phyloP scores from a whole-genome alignment of 2,113 vertebrate species.

The Laterallus jamaicensis region DNA sequence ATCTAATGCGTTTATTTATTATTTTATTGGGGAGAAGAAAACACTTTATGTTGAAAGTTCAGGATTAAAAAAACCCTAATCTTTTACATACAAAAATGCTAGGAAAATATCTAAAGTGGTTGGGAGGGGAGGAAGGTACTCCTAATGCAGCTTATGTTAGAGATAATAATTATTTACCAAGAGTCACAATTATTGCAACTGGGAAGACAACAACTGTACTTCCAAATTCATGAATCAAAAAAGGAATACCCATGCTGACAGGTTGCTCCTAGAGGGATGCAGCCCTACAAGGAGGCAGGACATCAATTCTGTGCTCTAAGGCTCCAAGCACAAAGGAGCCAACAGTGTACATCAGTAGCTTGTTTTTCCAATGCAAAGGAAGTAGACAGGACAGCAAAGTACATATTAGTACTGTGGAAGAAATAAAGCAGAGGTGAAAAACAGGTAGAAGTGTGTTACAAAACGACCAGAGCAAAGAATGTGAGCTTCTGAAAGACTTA shows the following conservation, averaged over 20 bases:
- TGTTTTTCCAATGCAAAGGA: not conserved
- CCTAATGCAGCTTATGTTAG: not conserved
- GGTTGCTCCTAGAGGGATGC: not conserved
- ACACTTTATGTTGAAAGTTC: not conserved
- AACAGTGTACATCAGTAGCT: not conserved
- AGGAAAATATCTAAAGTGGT: not conserved
- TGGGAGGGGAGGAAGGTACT: not conserved
- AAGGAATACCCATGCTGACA: not conserved
- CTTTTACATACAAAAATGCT: not conserved
- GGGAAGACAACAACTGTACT: not conserved
- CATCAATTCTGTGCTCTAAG: not conserved
- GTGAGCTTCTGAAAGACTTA: not conserved
- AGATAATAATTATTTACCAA: not conserved
- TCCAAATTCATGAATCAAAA: not conserved
- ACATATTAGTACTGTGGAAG: not conserved
- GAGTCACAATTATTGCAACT: not conserved
- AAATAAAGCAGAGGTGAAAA: not conserved
- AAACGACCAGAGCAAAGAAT: not conserved
- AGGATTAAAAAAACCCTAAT: not conserved
- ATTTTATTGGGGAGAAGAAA: not conserved
- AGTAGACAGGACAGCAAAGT: not conserved
- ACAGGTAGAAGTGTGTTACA: too few species aligned
- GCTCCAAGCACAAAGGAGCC: not conserved
- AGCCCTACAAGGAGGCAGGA: not conserved
- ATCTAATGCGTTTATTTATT: not conserved